Evolutionary conservation across 2,888 invertebrate genomes (phyloP).

Genomic region (Pristionchus arcanus): DNA sequence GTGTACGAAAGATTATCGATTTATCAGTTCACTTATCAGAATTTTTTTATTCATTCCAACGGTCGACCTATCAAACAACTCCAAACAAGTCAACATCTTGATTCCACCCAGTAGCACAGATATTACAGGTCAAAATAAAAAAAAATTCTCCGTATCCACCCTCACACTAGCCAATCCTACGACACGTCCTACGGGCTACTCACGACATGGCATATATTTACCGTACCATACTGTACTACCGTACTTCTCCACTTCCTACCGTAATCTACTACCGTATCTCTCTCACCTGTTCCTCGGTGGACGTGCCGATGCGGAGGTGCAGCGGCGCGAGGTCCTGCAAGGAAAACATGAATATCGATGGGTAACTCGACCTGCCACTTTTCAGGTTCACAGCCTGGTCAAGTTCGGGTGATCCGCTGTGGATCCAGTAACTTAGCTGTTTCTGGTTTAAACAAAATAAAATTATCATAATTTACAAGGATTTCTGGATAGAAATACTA

Average conservation of each 20-base stretch:
- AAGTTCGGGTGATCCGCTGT: background rate
- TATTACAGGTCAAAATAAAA: no score
- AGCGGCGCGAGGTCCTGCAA: slow-evolving; percentile 62
- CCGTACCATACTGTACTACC: no score
- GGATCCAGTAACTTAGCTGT: background rate
- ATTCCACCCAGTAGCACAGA: no score
- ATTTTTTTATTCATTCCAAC: background rate
- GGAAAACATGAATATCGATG: background rate
- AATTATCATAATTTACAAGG: background rate
- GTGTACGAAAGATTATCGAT: no score
- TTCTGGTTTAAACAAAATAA: background rate
- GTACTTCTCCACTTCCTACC: no score
- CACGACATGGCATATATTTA: no score
- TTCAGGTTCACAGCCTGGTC: background rate
- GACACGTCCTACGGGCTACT: no score
- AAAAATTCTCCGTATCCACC: no score
- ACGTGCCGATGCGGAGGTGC: slow-evolving; percentile 64
- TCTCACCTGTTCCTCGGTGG: slow-evolving; percentile 57
- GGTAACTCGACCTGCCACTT: background rate
- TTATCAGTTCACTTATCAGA: no score
- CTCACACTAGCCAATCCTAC: no score
- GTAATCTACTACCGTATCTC: background rate
- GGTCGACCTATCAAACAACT: background rate
- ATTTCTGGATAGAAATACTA: no score
- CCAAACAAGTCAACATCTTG: no score